A percentile compares a stretch with the other conserved stretches of the same genome.
phyloP scores from a whole-genome alignment of 2,888 invertebrate species.

The Antitype chi region DNA sequence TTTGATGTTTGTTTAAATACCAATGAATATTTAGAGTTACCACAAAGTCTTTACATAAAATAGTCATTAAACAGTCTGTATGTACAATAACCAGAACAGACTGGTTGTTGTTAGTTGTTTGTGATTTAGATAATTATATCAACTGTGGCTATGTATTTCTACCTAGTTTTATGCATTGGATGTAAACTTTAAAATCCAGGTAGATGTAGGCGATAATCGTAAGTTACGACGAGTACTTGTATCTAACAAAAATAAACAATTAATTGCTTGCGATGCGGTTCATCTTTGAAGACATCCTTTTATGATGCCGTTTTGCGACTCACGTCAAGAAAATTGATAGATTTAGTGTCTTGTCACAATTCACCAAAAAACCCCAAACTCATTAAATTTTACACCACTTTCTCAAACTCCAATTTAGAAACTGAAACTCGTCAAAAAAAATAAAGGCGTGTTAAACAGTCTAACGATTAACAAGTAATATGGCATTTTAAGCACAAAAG shows the following conservation, averaged over 20 bases:
- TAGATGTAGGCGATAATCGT: too few species aligned
- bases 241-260: background rate
- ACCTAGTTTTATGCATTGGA: background rate
- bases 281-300: background rate
- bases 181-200: too few species aligned
- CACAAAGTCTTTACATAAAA: conserved; percentile 51
- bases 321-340: background rate
- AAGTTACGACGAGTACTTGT: background rate
- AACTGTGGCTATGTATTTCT: background rate
- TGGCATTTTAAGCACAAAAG: conserved; percentile 40
- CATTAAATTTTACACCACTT: conserved; percentile 16
- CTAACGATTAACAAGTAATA: conserved; percentile 23
- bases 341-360: background rate
- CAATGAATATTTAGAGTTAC: conserved; percentile 59
- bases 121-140: background rate
- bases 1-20: conserved; percentile 64
- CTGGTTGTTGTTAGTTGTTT: background rate
- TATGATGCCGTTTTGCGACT: background rate
- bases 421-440: conserved; percentile 26
- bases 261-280: too few species aligned
- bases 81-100: background rate
- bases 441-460: conserved; percentile 21
- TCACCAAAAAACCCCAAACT: conserved; percentile 5
- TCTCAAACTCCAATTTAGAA: conserved; percentile 23
- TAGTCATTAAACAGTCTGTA: conserved; percentile 35